These are phyloP conservation scores for Sipunculus nudus DNA, from an alignment of 2,888 invertebrate species.

Conservation along the genomic window DNA sequence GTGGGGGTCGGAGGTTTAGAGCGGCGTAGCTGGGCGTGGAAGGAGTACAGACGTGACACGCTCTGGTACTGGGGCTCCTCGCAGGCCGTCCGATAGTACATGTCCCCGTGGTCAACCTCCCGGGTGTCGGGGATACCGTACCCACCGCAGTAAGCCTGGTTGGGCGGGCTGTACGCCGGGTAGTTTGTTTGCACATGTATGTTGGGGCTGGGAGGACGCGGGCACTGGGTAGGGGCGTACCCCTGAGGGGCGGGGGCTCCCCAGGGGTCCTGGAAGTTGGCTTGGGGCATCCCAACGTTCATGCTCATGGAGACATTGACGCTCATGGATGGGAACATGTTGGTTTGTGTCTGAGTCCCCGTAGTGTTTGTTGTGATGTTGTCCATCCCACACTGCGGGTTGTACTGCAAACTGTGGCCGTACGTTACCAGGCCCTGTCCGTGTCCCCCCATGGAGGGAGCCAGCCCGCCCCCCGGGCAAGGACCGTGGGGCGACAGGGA, in stretches of 20 bases:
- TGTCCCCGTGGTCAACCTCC: too few species aligned
- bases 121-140: too few species aligned
- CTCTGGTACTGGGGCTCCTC: too few species aligned
- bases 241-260: conserved; percentile 26
- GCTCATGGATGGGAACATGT: conserved; percentile 87
- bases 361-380: conserved; percentile 34
- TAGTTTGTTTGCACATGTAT: neutral
- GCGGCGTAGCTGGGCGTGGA: neutral
- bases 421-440: too few species aligned
- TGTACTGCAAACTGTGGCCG: conserved; percentile 51
- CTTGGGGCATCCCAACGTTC: conserved; percentile 82
- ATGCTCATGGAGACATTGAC: conserved; percentile 98
- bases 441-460: too few species aligned
- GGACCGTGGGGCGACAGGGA: conserved; percentile 45
- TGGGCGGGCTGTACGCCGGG: too few species aligned
- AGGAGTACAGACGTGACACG: neutral
- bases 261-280: conserved; percentile 14
- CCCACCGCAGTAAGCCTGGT: too few species aligned
- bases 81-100: too few species aligned
- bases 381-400: conserved; percentile 38
- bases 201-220: conserved; percentile 24
- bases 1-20: conserved; percentile 9
- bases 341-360: conserved; percentile 44
- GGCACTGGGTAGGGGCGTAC: conserved; percentile 13
- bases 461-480: conserved; percentile 2